A percentile compares a stretch with the other conserved stretches of the same genome.
Evolutionary conservation across 2,797 vertebrate genomes (phyloP).

Genomic region (Falco naumanni): DNA sequence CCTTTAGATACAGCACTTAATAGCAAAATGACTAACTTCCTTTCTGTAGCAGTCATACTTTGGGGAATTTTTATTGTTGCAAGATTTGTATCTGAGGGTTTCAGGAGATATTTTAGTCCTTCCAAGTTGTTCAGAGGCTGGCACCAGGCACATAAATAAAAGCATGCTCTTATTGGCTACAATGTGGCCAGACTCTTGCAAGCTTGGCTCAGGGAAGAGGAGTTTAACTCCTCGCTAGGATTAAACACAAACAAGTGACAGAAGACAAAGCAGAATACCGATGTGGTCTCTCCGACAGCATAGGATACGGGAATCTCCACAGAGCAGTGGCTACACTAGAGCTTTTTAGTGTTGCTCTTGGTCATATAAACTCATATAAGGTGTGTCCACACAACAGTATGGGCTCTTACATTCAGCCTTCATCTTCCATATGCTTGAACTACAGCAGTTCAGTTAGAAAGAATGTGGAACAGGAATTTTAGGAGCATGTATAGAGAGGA

Average conservation of each 20-base stretch:
- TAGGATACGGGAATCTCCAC: background rate
- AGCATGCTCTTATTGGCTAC: background rate
- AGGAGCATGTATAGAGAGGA: background rate
- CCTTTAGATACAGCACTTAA: constrained; percentile 41
- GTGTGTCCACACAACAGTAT: background rate
- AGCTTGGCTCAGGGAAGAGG: background rate
- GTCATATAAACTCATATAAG: background rate
- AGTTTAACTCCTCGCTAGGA: background rate
- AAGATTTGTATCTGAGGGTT: constrained; percentile 1
- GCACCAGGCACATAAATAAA: constrained; percentile 44
- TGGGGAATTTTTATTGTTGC: constrained; percentile 29
- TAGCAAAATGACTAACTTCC: constrained; percentile 35
- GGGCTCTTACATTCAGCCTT: background rate
- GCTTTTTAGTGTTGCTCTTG: background rate
- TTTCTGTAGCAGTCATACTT: background rate
- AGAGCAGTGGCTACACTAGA: background rate
- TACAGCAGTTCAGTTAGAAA: background rate
- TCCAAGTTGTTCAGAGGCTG: constrained; percentile 24
- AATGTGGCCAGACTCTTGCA: background rate
- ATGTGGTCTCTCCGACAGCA: background rate
- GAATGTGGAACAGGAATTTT: background rate
- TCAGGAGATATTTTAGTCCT: constrained; percentile 41
- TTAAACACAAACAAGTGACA: background rate
- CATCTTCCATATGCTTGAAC: background rate
- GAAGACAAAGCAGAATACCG: background rate